A percentile compares a stretch with the other conserved stretches of the same genome.
These are phyloP conservation scores for Pocillopora verrucosa DNA, from an alignment of 64 coral and sea anemone genomes.

Conservation along the genomic window DNA sequence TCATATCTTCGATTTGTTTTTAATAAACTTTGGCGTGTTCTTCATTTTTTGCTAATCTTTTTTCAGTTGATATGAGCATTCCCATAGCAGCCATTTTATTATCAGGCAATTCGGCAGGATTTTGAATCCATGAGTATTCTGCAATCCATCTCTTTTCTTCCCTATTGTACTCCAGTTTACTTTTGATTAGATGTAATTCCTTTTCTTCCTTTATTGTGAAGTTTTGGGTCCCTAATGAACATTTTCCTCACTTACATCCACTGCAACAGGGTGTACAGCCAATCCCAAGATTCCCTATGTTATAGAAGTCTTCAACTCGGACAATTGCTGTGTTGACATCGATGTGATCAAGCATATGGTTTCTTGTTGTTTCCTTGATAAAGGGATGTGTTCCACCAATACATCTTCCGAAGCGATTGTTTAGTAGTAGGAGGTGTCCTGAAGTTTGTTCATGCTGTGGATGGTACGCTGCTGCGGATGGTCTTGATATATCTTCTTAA, in stretches of 20 bases:
- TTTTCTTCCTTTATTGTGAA: not conserved
- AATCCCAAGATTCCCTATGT: conserved; percentile 30
- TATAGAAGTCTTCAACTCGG: not conserved
- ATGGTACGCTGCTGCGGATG: conserved; percentile 41
- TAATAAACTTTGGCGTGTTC: conserved; percentile 47
- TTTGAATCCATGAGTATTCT: conserved; percentile 9
- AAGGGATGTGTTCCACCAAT: conserved; percentile 23
- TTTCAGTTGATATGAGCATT: conserved; percentile 54
- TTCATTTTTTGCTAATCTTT: conserved; percentile 29
- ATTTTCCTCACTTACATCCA: conserved; percentile 25
- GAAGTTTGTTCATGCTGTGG: conserved; percentile 23
- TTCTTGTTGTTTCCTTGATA: not conserved
- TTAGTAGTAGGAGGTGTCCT: conserved; percentile 34
- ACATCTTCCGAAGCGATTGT: conserved; percentile 44
- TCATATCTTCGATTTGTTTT: conserved; percentile 59
- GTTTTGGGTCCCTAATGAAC: not conserved
- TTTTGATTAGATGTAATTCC: conserved; percentile 24
- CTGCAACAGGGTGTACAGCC: no score
- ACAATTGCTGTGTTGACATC: no score
- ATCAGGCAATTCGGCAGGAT: conserved; percentile 1
- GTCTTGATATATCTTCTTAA: conserved; percentile 36
- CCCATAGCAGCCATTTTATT: conserved; percentile 36
- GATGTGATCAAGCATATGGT: conserved; percentile 8
- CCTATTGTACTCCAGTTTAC: conserved; percentile 12
- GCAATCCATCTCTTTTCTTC: conserved; percentile 31